phyloP scores from a whole-genome alignment of 2,113 vertebrate genomes.

The Plectropomus leopardus region DNA sequence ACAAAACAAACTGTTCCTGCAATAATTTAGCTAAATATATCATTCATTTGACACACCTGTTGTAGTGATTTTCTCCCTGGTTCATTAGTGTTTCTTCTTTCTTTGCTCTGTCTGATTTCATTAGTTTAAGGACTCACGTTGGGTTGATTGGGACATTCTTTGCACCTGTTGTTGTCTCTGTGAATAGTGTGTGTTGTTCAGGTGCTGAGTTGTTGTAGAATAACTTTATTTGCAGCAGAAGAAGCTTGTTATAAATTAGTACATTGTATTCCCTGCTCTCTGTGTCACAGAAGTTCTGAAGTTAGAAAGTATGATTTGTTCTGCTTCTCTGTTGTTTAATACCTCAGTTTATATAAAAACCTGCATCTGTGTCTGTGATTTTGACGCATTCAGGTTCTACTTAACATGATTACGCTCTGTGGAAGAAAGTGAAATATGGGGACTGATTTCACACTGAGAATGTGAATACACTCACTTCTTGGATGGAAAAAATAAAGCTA shows the following conservation, averaged over 20 bases:
- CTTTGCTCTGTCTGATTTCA: constrained; percentile 8
- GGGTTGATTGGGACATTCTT: constrained; percentile 11
- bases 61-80: neutral
- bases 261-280: neutral
- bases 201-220: neutral
- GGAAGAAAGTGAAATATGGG: neutral
- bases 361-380: neutral
- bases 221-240: neutral
- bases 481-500: neutral
- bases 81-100: neutral
- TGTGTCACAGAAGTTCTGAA: neutral
- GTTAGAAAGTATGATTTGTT: neutral
- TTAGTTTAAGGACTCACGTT: constrained; percentile 10
- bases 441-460: neutral
- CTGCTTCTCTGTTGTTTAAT: neutral
- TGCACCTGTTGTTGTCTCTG: constrained; percentile 6
- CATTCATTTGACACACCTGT: neutral
- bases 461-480: neutral
- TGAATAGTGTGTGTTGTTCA: constrained; percentile 25
- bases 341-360: neutral
- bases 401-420: neutral
- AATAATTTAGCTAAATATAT: neutral
- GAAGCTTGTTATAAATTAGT: neutral
- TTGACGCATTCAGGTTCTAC: neutral
- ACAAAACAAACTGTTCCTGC: neutral